Percentiles rank a stretch among this genome's conserved stretches.
These are phyloP conservation scores for Syngnathus scovelli DNA, from an alignment of 2,113 vertebrate genomes.

Conservation along the genomic window DNA sequence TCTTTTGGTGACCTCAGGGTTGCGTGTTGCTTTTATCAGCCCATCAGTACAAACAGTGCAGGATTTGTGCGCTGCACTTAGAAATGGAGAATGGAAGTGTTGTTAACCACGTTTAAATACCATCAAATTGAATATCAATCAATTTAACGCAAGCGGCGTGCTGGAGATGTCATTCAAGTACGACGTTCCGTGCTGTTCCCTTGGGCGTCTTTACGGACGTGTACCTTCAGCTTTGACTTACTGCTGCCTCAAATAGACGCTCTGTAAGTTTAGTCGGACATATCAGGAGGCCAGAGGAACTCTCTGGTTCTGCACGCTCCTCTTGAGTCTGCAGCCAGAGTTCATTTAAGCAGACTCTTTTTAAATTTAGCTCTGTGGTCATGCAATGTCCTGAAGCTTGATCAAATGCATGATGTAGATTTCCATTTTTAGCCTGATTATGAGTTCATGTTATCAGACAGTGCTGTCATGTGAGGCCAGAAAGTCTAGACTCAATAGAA, in stretches of 20 bases:
- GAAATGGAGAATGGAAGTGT: neutral
- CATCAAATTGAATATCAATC: neutral
- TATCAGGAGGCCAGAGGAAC: slow-evolving; percentile 24
- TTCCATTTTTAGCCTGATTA: slow-evolving; percentile 53
- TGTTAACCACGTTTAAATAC: neutral
- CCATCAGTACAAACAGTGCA: neutral
- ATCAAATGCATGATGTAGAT: slow-evolving; percentile 32
- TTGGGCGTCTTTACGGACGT: slow-evolving; percentile 49
- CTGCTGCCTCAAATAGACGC: slow-evolving; percentile 62
- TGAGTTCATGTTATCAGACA: slow-evolving; percentile 42
- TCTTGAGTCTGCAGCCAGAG: slow-evolving; percentile 6
- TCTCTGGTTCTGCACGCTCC: slow-evolving; percentile 9
- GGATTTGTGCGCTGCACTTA: neutral
- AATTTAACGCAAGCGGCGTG: neutral
- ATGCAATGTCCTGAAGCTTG: slow-evolving; percentile 24
- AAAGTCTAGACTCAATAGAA: neutral
- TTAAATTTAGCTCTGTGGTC: slow-evolving; percentile 12
- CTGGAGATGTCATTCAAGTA: neutral
- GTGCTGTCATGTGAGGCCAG: slow-evolving; percentile 16
- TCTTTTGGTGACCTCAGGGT: neutral
- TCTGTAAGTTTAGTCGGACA: slow-evolving; percentile 50
- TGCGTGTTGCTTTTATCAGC: slow-evolving; percentile 2
- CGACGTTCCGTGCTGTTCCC: slow-evolving; percentile 14
- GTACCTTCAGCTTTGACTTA: slow-evolving; percentile 60
- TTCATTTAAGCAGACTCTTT: slow-evolving; percentile 13